Percentiles rank a stretch among this genome's conserved stretches.
Conservation (phyloP, 2,888 invertebrate genomes). For the Dasysyrphus tricinctus region DNA sequence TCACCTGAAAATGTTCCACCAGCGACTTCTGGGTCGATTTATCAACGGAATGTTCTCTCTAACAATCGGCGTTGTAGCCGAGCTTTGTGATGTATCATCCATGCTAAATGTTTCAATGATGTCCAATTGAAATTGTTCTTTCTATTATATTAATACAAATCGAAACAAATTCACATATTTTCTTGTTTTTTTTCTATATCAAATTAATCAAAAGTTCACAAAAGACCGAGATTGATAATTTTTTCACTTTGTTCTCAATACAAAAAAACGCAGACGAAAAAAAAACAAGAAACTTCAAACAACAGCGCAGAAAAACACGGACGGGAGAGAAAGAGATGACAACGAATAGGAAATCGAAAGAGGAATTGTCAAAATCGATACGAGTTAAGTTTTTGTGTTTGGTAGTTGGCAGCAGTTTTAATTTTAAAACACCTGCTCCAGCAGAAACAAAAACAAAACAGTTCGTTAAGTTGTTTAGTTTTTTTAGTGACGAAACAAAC, state of each 20-base stretch:
- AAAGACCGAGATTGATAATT: conserved; percentile 41
- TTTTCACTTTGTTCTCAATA: conserved; percentile 66
- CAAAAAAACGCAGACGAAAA: conserved; percentile 31
- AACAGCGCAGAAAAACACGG: conserved; percentile 59
- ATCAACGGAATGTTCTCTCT: conserved; percentile 89
- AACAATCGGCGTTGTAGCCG: conserved; percentile 84
- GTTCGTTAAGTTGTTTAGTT: too few species aligned
- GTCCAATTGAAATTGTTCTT: conserved; percentile 47
- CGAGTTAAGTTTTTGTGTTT: conserved; percentile 12
- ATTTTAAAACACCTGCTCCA: too few species aligned
- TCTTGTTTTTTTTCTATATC: conserved; percentile 9
- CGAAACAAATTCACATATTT: conserved; percentile 55
- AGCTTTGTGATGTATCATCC: conserved; percentile 84
- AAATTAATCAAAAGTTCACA: conserved; percentile 33
- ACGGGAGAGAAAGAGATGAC: background rate
- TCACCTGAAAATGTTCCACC: conserved; percentile 87
- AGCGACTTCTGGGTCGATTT: conserved; percentile 86
- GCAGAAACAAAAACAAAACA: too few species aligned
- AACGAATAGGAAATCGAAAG: background rate
- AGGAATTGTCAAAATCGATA: conserved; percentile 71
- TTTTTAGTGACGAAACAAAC: too few species aligned
- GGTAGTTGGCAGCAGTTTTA: conserved; percentile 50
- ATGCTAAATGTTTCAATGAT: conserved; percentile 77
- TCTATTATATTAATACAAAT: background rate
- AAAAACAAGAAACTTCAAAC: conserved; percentile 61